A percentile compares a stretch with the other conserved stretches of the same genome.
These are phyloP conservation scores for Tetragonula clypearis DNA, from an alignment of 1,140 invertebrate genomes.

Conservation along the genomic window DNA sequence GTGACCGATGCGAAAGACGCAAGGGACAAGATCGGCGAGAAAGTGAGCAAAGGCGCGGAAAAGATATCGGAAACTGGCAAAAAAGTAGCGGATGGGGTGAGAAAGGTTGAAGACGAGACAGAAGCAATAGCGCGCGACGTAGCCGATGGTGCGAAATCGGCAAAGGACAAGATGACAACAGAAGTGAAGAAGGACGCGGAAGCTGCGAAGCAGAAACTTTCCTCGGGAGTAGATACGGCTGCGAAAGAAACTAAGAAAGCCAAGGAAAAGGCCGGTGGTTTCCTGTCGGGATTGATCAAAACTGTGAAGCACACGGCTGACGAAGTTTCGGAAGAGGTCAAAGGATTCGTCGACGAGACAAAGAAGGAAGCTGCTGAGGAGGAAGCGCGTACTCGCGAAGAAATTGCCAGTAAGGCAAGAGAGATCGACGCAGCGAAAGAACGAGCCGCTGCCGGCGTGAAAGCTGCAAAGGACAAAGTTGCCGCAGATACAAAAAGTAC, in stretches of 20 bases:
- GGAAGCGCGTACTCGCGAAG: background rate
- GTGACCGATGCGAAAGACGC: slow-evolving; percentile 34
- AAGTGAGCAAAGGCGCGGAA: slow-evolving; percentile 30
- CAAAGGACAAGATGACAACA: slow-evolving; percentile 42
- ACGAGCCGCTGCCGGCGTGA: background rate
- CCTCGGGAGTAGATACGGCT: slow-evolving; percentile 3
- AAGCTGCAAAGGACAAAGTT: slow-evolving; percentile 35
- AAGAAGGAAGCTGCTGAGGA: slow-evolving; percentile 63
- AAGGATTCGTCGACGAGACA: slow-evolving; percentile 69
- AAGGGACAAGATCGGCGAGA: slow-evolving; percentile 41
- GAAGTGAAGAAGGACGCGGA: slow-evolving; percentile 46
- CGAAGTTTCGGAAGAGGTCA: slow-evolving; percentile 73
- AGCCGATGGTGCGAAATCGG: slow-evolving; percentile 6
- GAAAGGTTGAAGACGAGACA: slow-evolving; percentile 29
- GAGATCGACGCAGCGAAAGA: background rate
- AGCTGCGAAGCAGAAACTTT: slow-evolving; percentile 30
- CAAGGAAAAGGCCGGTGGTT: slow-evolving; percentile 61
- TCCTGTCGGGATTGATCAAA: slow-evolving; percentile 64
- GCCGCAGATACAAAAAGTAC: background rate
- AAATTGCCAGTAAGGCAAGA: background rate
- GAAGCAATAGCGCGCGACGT: slow-evolving; percentile 41
- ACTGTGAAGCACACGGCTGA: slow-evolving; percentile 70
- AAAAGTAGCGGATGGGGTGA: slow-evolving; percentile 22
- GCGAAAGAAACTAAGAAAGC: slow-evolving; percentile 59
- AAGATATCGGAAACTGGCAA: slow-evolving; percentile 28